A percentile compares a stretch with the other conserved stretches of the same genome.
These are phyloP conservation scores for Temnothorax nylanderi DNA, from an alignment of 1,140 invertebrate genomes.

Conservation along the genomic window DNA sequence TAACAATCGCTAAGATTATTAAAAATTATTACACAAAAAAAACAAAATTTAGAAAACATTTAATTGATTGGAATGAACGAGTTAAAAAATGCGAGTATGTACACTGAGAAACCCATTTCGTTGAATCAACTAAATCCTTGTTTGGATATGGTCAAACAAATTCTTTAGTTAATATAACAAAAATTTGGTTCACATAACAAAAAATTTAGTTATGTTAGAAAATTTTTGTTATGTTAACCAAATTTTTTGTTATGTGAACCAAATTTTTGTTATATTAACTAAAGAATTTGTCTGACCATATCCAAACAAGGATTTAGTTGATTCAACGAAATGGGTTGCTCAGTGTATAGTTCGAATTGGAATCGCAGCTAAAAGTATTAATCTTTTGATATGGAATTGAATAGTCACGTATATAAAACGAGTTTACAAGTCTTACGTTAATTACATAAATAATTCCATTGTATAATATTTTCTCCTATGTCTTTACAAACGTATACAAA, in stretches of 20 bases:
- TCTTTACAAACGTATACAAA: background rate
- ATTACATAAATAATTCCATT: slow-evolving; percentile 32
- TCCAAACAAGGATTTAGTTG: too few relatives aligned
- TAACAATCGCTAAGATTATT: background rate
- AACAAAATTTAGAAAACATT: background rate
- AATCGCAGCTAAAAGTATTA: background rate
- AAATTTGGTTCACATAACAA: too few relatives aligned
- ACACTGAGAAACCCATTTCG: too few relatives aligned
- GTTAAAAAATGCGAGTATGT: background rate
- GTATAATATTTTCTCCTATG: background rate
- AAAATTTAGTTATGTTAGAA: too few relatives aligned
- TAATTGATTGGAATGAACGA: background rate
- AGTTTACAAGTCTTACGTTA: background rate
- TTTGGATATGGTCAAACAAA: too few relatives aligned
- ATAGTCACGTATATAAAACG: background rate
- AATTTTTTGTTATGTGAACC: too few relatives aligned
- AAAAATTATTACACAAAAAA: background rate
- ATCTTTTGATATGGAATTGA: slow-evolving; percentile 8
- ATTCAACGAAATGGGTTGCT: too few relatives aligned
- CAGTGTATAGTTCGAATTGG: background rate
- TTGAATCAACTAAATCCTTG: too few relatives aligned
- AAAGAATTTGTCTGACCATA: too few relatives aligned
- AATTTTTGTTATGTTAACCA: too few relatives aligned
- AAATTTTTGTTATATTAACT: too few relatives aligned
- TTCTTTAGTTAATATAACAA: too few relatives aligned